A percentile compares a stretch with the other conserved stretches of the same genome.
Evolutionary conservation across 2,797 vertebrate genomes (phyloP).

Genomic region (Loris lydekkerianus): DNA sequence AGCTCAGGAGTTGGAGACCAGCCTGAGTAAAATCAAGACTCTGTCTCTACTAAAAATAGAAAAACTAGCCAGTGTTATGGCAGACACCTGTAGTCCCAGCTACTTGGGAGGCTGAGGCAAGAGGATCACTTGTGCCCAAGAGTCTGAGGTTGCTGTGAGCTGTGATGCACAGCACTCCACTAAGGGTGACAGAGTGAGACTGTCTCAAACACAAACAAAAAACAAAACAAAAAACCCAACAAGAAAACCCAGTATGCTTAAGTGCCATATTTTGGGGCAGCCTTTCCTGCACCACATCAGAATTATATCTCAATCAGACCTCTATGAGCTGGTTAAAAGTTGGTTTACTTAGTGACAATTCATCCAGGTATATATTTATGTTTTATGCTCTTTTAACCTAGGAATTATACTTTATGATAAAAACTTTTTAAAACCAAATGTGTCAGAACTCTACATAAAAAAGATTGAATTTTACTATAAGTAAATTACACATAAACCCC

Average conservation of each 20-base stretch:
- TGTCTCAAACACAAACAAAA: too few relatives aligned
- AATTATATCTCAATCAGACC: not conserved
- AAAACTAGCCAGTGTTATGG: too few relatives aligned
- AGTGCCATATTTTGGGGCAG: not conserved
- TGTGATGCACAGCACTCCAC: too few relatives aligned
- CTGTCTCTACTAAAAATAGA: too few relatives aligned
- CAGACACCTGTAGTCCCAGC: too few relatives aligned
- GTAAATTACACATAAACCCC: not conserved
- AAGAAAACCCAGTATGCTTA: not conserved
- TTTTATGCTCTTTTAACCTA: not conserved
- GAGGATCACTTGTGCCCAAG: too few relatives aligned
- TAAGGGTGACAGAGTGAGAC: too few relatives aligned
- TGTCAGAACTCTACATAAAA: not conserved
- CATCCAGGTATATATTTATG: not conserved
- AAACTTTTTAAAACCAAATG: not conserved
- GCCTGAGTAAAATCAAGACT: too few relatives aligned
- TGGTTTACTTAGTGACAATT: not conserved
- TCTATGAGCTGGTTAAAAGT: not conserved
- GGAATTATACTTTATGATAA: not conserved
- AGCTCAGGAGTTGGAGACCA: too few relatives aligned
- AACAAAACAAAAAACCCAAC: too few relatives aligned
- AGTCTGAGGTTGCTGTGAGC: too few relatives aligned
- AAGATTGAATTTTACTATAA: slow-evolving; percentile 7
- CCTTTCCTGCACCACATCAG: not conserved
- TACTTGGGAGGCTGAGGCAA: too few relatives aligned